Base-by-base conservation (phyloP, 2,888 invertebrate species). In the Dasysyrphus albostriatus region DNA sequence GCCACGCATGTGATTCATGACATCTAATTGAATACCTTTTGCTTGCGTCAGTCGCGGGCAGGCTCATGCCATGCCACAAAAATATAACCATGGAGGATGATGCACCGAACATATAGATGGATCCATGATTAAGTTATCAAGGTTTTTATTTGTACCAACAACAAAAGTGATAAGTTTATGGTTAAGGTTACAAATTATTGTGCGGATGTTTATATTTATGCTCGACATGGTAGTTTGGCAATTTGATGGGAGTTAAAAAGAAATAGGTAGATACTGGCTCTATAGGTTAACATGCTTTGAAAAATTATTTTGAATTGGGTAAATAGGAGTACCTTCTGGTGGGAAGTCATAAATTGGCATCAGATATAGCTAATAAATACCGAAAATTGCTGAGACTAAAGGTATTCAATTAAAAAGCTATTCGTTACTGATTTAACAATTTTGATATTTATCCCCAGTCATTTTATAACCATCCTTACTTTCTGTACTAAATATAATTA, bases 1-100 rank as follows among this genome's bases (percentile, higher is more conserved):
- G 84, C 84, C 84, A 84, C 76, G 80, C 84, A 80, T 80, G 75
- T 84, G 84, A 84, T 84, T 84, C 84, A 84, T 80, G 84, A 67
- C 76, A 47, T 76, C 84, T 84, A 84, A 84, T 84, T 84, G 84
- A 84, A 84, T 84, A 84, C 44, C 72, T 81, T 65, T 67, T 59
- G 69, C 69, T 54, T 69, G 51, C 54, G 54, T 69, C 69, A 51
- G 69, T 70, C 49, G 34, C 14, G 12, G n/a, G n/a, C n/a, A n/a
- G n/a, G n/a, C n/a, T n/a, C n/a, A n/a, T n/a, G n/a, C 56, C 44
- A 39, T 44, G 32, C 67, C 67, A 51, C 65, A 75, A 72, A 65
- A 65, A 75, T 73, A 76, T 73, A 76, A 84, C 69, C 76, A 72
- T 67, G 7, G 63, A 59, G 76, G 81, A 84, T 84, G 81, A 84